Percentiles rank a stretch among this genome's conserved stretches.
Conservation (phyloP, 2,888 invertebrate species). For the Aproaerema taeniolella region DNA sequence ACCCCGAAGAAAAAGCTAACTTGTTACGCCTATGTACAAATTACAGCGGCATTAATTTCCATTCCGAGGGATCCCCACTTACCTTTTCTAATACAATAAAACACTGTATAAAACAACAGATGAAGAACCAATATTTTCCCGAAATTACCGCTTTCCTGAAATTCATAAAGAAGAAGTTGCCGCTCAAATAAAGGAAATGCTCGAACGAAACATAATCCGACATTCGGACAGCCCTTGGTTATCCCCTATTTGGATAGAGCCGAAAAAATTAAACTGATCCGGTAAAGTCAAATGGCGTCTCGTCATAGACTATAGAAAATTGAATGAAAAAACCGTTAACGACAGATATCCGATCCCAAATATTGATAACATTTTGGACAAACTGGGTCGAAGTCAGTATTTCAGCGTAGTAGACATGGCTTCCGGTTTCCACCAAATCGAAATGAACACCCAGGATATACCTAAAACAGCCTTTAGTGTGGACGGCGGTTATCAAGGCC, state of each 20-base stretch:
- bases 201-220: slow-evolving; percentile 5
- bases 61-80: no score
- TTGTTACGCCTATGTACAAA: no score
- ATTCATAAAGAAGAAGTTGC: no score
- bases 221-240: neutral
- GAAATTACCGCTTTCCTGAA: no score
- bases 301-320: no score
- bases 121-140: no score
- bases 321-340: slow-evolving; percentile 11
- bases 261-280: neutral
- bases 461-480: slow-evolving; percentile 25
- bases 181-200: slow-evolving; percentile 4
- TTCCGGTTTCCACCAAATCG: slow-evolving; percentile 17
- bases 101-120: no score
- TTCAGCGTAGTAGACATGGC: slow-evolving; percentile 16
- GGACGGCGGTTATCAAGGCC: neutral
- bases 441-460: slow-evolving; percentile 15
- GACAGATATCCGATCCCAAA: slow-evolving; percentile 20
- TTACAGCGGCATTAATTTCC: no score
- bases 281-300: slow-evolving; percentile 14
- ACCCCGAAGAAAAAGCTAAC: no score
- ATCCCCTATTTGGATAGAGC: neutral
- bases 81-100: no score
- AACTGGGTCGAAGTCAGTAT: slow-evolving; percentile 14
- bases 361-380: slow-evolving; percentile 16